Conservation (phyloP, 1,140 invertebrate genomes). For the honey bee (Apis mellifera) region DNA sequence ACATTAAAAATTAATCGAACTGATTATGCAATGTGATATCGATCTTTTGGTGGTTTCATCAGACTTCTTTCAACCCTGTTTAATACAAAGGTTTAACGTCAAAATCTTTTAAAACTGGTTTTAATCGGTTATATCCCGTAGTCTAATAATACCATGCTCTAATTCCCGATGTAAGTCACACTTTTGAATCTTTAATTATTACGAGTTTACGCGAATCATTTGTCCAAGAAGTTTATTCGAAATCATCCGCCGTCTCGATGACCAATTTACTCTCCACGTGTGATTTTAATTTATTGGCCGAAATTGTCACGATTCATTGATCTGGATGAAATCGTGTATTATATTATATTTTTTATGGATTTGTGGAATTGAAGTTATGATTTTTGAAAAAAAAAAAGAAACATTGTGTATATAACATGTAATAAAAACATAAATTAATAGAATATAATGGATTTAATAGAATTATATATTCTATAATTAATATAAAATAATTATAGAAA, state of each 20-base stretch:
- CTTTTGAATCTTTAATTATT: slow-evolving; percentile 31
- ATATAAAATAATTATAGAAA: too few relatives aligned
- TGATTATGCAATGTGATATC: too few relatives aligned
- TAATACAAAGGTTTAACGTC: slow-evolving; percentile 13
- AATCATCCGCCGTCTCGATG: neutral
- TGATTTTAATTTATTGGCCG: neutral
- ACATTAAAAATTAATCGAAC: too few relatives aligned
- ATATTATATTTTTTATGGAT: too few relatives aligned
- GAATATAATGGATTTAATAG: too few relatives aligned
- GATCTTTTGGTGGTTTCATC: neutral
- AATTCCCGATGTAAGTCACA: slow-evolving; percentile 20
- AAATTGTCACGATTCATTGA: neutral
- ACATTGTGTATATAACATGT: too few relatives aligned
- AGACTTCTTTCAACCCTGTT: slow-evolving; percentile 39
- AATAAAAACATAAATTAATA: too few relatives aligned
- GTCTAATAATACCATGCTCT: slow-evolving; percentile 17
- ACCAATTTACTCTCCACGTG: neutral
- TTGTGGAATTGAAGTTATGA: too few relatives aligned
- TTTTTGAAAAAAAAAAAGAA: too few relatives aligned
- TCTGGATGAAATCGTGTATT: neutral
- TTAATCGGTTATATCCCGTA: slow-evolving; percentile 63
- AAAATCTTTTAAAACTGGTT: slow-evolving; percentile 60
- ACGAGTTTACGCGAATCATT: slow-evolving; percentile 9
- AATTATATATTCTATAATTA: too few relatives aligned
- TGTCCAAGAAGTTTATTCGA: neutral